These are phyloP conservation scores for Macrocentrus cingulum DNA, from an alignment of 1,140 invertebrate genomes.

Conservation along the genomic window DNA sequence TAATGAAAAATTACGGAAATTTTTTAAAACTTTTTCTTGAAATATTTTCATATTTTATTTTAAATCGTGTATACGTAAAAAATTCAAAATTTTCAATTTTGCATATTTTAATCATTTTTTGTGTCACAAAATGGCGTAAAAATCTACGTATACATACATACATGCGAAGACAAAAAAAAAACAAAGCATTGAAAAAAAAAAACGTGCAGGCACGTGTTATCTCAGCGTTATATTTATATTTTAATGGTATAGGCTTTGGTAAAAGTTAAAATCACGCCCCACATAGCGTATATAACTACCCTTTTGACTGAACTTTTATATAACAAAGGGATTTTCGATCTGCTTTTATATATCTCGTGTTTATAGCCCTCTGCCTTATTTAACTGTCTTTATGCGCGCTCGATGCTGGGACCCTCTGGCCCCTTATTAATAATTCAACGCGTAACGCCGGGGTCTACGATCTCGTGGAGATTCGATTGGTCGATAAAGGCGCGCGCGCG, in stretches of 20 bases:
- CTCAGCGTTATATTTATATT: constrained; percentile 36
- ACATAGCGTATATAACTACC: too few relatives aligned
- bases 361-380: not conserved
- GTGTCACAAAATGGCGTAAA: too few relatives aligned
- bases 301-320: too few relatives aligned
- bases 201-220: not conserved
- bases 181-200: constrained; percentile 7
- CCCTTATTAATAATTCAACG: constrained; percentile 23
- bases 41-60: too few relatives aligned
- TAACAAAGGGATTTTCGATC: constrained; percentile 12
- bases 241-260: constrained; percentile 33
- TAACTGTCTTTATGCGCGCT: not conserved
- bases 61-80: too few relatives aligned
- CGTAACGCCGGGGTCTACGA: constrained; percentile 21
- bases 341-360: not conserved
- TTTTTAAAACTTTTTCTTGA: too few relatives aligned
- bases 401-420: not conserved
- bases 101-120: too few relatives aligned
- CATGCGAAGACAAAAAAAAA: too few relatives aligned
- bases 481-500: constrained; percentile 6
- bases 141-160: too few relatives aligned
- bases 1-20: too few relatives aligned
- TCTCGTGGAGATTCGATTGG: constrained; percentile 17
- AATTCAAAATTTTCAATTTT: too few relatives aligned
- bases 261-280: constrained; percentile 30